Percentiles rank a stretch among this genome's conserved stretches.
Conservation (phyloP, 2,888 invertebrate species). For the Orchestes rusci region DNA sequence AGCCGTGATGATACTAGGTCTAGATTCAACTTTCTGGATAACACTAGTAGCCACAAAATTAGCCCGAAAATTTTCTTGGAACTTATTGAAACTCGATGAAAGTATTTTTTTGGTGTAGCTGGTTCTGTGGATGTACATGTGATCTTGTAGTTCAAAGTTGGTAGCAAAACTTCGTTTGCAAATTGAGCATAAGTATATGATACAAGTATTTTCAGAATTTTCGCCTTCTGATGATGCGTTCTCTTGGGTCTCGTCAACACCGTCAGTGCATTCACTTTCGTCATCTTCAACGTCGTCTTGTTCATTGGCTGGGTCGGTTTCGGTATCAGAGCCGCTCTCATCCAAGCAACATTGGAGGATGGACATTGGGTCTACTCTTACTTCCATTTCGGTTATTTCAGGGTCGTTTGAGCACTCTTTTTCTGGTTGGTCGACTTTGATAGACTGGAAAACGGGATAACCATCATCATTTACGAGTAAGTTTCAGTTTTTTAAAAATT, state of each 20-base stretch:
- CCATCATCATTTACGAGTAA: no score
- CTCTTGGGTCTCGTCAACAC: slow-evolving; percentile 14
- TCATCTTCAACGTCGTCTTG: slow-evolving; percentile 32
- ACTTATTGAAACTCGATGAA: slow-evolving; percentile 20
- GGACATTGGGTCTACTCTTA: slow-evolving; percentile 63
- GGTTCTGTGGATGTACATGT: slow-evolving; percentile 27
- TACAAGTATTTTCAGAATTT: slow-evolving; percentile 27
- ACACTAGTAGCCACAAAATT: slow-evolving; percentile 12
- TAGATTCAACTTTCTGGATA: slow-evolving; percentile 1
- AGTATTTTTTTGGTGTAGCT: slow-evolving; percentile 25
- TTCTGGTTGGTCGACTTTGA: no score
- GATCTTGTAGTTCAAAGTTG: slow-evolving; percentile 29
- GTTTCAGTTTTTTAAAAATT: no score
- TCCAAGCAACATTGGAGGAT: slow-evolving; percentile 54
- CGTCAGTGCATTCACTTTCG: slow-evolving; percentile 25
- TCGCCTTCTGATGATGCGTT: slow-evolving; percentile 25
- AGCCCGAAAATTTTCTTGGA: slow-evolving; percentile 23
- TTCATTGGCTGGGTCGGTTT: slow-evolving; percentile 4
- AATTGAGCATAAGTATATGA: slow-evolving; percentile 28
- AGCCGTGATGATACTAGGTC: slow-evolving; percentile 10
- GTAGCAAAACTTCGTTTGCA: slow-evolving; percentile 30
- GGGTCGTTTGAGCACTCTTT: no score
- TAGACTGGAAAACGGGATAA: no score
- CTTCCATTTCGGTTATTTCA: slow-evolving; percentile 55
- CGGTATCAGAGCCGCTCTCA: slow-evolving; percentile 38